Evolutionary conservation across 2,888 invertebrate genomes (phyloP).

Genomic region (Camponotus fellah): DNA sequence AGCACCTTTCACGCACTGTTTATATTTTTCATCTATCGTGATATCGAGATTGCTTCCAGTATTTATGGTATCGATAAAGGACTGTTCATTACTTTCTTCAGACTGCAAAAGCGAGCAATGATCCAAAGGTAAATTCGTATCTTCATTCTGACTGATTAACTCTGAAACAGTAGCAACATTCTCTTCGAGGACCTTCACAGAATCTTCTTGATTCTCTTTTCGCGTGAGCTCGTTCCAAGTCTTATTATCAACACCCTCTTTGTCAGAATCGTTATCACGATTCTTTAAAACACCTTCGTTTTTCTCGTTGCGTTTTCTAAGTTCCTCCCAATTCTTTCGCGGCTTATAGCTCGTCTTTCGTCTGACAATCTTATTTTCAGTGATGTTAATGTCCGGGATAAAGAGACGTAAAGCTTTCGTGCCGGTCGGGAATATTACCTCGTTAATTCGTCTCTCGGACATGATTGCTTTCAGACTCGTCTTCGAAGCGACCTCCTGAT

Average conservation of each 20-base stretch:
- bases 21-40: conserved; percentile 83
- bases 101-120: conserved; percentile 55
- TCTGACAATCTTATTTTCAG: conserved; percentile 82
- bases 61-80: conserved; percentile 54
- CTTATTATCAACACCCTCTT: conserved; percentile 80
- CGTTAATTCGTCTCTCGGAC: conserved; percentile 82
- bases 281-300: conserved; percentile 82
- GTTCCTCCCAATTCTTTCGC: conserved; percentile 84
- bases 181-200: background rate
- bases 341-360: conserved; percentile 85
- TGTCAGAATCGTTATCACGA: conserved; percentile 82
- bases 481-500: conserved; percentile 86
- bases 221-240: conserved; percentile 30
- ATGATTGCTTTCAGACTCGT: conserved; percentile 86
- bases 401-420: conserved; percentile 86
- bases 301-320: conserved; percentile 83
- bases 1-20: conserved; percentile 82
- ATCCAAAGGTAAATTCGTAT: background rate
- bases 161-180: background rate
- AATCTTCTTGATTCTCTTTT: conserved; percentile 32
- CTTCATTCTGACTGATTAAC: background rate
- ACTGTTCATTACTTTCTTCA: conserved; percentile 64
- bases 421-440: conserved; percentile 85
- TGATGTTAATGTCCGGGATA: conserved; percentile 86
- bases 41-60: conserved; percentile 73